phyloP scores from a whole-genome alignment of 2,888 invertebrate species.

The Chloroclysta siterata region DNA sequence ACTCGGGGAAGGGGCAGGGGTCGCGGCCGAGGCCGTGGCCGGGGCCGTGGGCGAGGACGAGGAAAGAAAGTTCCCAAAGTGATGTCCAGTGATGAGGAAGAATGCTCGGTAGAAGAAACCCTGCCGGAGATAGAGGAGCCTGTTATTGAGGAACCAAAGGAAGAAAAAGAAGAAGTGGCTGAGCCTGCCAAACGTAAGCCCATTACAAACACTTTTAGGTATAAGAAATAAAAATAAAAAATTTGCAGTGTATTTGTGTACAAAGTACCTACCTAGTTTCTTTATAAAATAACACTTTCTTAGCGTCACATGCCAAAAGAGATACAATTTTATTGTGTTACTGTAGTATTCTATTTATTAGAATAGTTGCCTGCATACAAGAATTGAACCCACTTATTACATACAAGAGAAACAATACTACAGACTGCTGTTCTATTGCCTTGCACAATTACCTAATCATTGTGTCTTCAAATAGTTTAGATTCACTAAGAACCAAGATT shows the following conservation, averaged over 20 bases:
- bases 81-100: slow-evolving; percentile 86
- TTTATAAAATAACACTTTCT: too few relatives aligned
- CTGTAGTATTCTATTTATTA: too few relatives aligned
- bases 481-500: neutral
- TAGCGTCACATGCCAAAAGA: too few relatives aligned
- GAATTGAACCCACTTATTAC: neutral
- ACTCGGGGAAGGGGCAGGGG: slow-evolving; percentile 90
- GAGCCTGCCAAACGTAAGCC: slow-evolving; percentile 82
- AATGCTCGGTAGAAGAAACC: slow-evolving; percentile 79
- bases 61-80: slow-evolving; percentile 91
- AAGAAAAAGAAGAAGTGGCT: slow-evolving; percentile 71
- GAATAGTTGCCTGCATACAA: too few relatives aligned
- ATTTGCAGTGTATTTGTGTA: too few relatives aligned
- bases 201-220: too few relatives aligned
- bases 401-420: neutral
- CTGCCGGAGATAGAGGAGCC: slow-evolving; percentile 82
- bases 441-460: neutral
- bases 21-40: slow-evolving; percentile 90
- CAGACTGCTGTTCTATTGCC: neutral
- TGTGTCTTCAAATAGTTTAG: neutral
- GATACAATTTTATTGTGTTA: too few relatives aligned
- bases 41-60: slow-evolving; percentile 89
- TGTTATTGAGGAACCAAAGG: slow-evolving; percentile 70
- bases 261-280: too few relatives aligned
- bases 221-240: too few relatives aligned